Evolutionary conservation across 2,888 invertebrate species (phyloP).

Genomic region (Sphaerophoria rueppellii): DNA sequence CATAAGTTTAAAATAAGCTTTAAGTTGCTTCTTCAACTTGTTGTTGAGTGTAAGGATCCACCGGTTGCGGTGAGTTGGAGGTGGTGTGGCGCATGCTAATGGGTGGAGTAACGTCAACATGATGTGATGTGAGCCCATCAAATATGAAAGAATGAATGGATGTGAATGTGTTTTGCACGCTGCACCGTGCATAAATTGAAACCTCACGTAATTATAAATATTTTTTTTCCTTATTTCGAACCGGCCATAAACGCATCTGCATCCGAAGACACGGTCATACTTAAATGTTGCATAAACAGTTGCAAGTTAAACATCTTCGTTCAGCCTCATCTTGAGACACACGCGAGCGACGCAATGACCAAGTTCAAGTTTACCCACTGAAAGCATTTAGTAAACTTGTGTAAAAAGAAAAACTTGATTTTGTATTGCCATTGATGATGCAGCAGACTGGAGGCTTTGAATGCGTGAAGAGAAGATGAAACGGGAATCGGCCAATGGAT

Average conservation of each 20-base stretch:
- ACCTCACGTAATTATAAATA: slow-evolving; percentile 22
- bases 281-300: slow-evolving; percentile 46
- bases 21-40: background rate
- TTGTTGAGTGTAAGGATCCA: background rate
- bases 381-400: background rate
- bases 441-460: background rate
- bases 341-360: background rate
- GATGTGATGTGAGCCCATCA: slow-evolving; percentile 37
- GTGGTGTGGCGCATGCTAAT: slow-evolving; percentile 37
- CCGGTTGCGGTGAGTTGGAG: background rate
- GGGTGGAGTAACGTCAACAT: slow-evolving; percentile 18
- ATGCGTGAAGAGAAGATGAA: background rate
- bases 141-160: slow-evolving; percentile 23
- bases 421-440: slow-evolving; percentile 13
- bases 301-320: slow-evolving; percentile 29
- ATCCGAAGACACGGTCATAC: slow-evolving; percentile 19
- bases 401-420: slow-evolving; percentile 18
- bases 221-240: background rate
- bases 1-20: slow-evolving; percentile 29
- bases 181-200: slow-evolving; percentile 21
- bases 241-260: slow-evolving; percentile 1
- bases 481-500: slow-evolving; percentile 24
- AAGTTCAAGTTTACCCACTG: slow-evolving; percentile 36
- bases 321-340: slow-evolving; percentile 17
- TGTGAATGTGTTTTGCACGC: slow-evolving; percentile 10